phyloP scores from a whole-genome alignment of 2,888 invertebrate species.

The Ornithoptera priamus region DNA sequence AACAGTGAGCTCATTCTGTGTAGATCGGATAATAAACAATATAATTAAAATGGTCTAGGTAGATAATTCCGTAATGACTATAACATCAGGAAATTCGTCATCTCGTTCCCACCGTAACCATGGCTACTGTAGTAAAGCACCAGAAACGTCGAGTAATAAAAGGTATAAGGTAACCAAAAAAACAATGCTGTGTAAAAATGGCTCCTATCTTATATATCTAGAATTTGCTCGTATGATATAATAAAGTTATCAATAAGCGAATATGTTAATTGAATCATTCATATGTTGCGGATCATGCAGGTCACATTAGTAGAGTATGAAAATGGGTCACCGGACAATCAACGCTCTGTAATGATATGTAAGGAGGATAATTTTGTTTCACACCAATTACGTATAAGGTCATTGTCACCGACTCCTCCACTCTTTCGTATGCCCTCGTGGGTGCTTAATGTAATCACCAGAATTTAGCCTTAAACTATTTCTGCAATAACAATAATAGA shows the following conservation, averaged over 20 bases:
- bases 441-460: constrained; percentile 15
- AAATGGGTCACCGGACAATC: constrained; percentile 69
- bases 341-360: constrained; percentile 62
- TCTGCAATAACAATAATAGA: neutral
- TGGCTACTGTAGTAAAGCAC: too few relatives aligned
- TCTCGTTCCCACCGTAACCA: too few relatives aligned
- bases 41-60: too few relatives aligned
- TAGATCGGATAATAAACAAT: too few relatives aligned
- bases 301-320: constrained; percentile 32
- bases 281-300: constrained; percentile 32
- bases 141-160: too few relatives aligned
- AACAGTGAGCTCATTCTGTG: too few relatives aligned
- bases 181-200: too few relatives aligned
- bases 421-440: constrained; percentile 25
- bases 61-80: too few relatives aligned
- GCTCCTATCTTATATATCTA: neutral
- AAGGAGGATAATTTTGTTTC: constrained; percentile 61
- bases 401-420: constrained; percentile 36
- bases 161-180: too few relatives aligned
- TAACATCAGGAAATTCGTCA: too few relatives aligned
- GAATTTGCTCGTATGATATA: neutral
- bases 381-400: constrained; percentile 47
- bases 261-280: constrained; percentile 16
- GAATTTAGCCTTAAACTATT: too few relatives aligned
- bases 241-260: constrained; percentile 14